Evolutionary conservation across 2,888 invertebrate species (phyloP), one percentile per base, ranked within the genome.

Genomic region (Macrosoma leucophasiata): DNA sequence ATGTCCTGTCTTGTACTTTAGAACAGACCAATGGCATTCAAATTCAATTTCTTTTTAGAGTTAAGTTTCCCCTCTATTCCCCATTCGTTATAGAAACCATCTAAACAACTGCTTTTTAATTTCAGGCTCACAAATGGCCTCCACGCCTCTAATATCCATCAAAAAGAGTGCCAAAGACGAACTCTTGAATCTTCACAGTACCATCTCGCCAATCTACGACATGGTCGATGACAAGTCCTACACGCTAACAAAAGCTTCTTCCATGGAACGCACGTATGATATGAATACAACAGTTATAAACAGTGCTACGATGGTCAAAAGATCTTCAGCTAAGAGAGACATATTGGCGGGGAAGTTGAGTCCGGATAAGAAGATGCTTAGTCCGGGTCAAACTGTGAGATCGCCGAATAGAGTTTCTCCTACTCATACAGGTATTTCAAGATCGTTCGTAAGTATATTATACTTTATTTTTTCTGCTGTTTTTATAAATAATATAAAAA

Each of bases 171-270:
- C 55, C 1, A 68, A 65, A 42, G 57, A 48, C 29, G 76, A 77
- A 6, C 43, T 79, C 0, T 43, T 79, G 18, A 63, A 71, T 36
- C 48, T 81, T 8, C 73, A 78, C 50, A 68, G 59, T 25, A 77
- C 77, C 0, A 74, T 84, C 55, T 85, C 85, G 0, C 85, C 85
- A 0, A 85, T 85, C 9, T 79, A 70, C 62, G 77, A 77, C 22
- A 59, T 63, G 53, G 29, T 65, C 0, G 65, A 69, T 30, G 77
- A 75, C 19, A 74, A 77, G 31, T 72, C 77, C 0, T 77, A 72
- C 41, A 70, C 71, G 0, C 28, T 73, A 0, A 52, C 64, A 0
- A 75, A 69, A 38, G 58, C 42, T 15, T 13, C 13, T n/a, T 17
- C 30, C 9, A 59, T 64, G 62, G 68, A 70, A 20, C 46, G 55